phyloP scores from a whole-genome alignment of 2,888 invertebrate species.

The Drosophila pegasa region DNA sequence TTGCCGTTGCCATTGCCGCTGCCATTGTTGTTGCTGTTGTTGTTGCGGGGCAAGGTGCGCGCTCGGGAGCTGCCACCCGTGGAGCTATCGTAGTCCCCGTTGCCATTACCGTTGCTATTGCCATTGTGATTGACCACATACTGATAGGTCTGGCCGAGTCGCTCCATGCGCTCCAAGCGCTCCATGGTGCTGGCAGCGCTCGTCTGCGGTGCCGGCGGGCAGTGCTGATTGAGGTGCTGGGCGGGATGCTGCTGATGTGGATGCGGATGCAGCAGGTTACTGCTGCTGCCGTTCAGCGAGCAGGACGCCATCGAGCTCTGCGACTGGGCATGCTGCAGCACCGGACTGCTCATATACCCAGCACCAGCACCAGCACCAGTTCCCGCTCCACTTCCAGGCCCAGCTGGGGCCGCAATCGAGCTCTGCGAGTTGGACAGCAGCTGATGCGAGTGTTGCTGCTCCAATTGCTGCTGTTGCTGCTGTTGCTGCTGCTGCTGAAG shows the following conservation, averaged over 20 bases:
- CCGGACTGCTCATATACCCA: constrained; percentile 65
- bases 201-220: constrained; percentile 81
- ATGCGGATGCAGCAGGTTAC: constrained; percentile 60
- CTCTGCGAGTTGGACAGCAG: constrained; percentile 82
- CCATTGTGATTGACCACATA: constrained; percentile 66
- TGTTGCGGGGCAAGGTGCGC: constrained; percentile 90
- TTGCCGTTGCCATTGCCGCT: constrained; percentile 10
- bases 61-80: constrained; percentile 85
- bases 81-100: constrained; percentile 53
- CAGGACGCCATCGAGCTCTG: constrained; percentile 84
- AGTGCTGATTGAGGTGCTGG: constrained; percentile 55
- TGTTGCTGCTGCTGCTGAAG: constrained; percentile 73
- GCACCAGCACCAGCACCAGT: constrained; percentile 45
- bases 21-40: constrained; percentile 30
- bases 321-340: constrained; percentile 84
- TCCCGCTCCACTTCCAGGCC: not conserved
- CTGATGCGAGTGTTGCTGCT: constrained; percentile 65
- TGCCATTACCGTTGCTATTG: constrained; percentile 40
- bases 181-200: constrained; percentile 82
- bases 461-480: constrained; percentile 63
- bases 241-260: constrained; percentile 37
- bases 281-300: constrained; percentile 78
- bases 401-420: constrained; percentile 71
- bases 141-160: constrained; percentile 49
- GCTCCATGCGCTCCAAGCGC: constrained; percentile 71